Evolutionary conservation across 2,797 vertebrate species (phyloP).

Genomic region (Champsocephalus esox): DNA sequence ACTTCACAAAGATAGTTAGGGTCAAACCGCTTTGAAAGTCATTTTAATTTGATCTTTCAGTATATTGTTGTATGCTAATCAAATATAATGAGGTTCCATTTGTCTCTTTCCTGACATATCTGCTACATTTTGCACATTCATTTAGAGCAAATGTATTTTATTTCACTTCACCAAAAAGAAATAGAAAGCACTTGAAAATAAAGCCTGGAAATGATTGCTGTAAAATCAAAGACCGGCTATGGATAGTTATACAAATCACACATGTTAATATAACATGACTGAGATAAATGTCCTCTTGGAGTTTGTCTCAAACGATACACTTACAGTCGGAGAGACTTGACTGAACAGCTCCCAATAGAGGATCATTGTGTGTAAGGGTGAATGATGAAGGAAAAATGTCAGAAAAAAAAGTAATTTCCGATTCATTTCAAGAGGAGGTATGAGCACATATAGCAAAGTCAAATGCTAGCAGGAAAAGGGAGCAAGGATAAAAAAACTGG

Average conservation of each 20-base stretch:
- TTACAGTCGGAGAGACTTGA: not conserved
- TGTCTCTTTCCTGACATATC: conserved; percentile 9
- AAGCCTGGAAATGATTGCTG: not conserved
- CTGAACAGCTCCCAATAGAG: not conserved
- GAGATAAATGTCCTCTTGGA: too few relatives aligned
- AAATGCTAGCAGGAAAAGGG: not conserved
- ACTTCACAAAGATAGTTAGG: not conserved
- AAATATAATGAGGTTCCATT: not conserved
- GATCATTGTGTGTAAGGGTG: not conserved
- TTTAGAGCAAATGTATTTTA: not conserved
- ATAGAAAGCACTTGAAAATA: not conserved
- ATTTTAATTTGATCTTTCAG: not conserved
- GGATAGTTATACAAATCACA: too few relatives aligned
- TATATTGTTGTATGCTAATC: not conserved
- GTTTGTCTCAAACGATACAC: not conserved
- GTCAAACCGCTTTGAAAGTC: not conserved
- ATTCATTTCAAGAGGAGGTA: not conserved
- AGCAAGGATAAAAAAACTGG: not conserved
- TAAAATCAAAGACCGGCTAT: not conserved
- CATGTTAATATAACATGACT: not conserved
- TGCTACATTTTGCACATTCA: not conserved
- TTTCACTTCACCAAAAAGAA: not conserved
- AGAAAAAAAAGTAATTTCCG: too few relatives aligned
- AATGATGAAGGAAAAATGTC: not conserved
- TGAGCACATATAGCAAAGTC: conserved; percentile 7